Evolutionary conservation across 2,797 vertebrate genomes (phyloP).

Genomic region (Ctenochaetus hawaiiensis): DNA sequence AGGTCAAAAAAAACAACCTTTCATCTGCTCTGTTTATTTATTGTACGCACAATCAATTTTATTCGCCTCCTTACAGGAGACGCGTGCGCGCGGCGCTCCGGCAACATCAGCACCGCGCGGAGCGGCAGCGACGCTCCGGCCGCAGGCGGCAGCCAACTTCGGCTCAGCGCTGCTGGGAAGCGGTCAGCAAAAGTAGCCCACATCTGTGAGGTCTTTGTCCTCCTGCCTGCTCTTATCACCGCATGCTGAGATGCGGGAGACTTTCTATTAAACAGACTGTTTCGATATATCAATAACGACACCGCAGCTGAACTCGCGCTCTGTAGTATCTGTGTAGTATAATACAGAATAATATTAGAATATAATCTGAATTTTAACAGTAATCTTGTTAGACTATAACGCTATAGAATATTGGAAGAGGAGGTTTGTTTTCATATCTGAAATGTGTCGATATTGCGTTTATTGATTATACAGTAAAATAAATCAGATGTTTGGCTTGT

Average conservation of each 20-base stretch:
- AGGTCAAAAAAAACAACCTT: not conserved
- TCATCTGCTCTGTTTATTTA: conserved; percentile 32
- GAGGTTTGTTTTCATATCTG: not conserved
- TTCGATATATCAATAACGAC: not conserved
- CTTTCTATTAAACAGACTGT: not conserved
- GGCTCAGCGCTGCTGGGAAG: conserved; percentile 28
- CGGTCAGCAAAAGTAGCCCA: conserved; percentile 33
- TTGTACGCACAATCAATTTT: conserved; percentile 11
- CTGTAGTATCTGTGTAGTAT: not conserved
- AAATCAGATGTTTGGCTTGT: too few relatives aligned
- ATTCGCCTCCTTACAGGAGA: conserved; percentile 71
- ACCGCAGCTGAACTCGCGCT: not conserved
- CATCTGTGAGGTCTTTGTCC: conserved; percentile 14
- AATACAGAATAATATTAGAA: not conserved
- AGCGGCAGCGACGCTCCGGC: conserved; percentile 37
- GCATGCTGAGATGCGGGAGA: not conserved
- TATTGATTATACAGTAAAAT: too few relatives aligned
- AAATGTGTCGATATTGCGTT: not conserved
- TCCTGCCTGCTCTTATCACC: conserved; percentile 2
- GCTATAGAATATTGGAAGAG: not conserved
- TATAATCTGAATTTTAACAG: not conserved
- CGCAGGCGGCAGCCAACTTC: conserved; percentile 58
- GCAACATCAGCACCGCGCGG: conserved; percentile 70
- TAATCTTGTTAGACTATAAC: not conserved
- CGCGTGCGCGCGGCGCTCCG: conserved; percentile 42